Evolutionary conservation across 64 coral and sea anemone genomes (phyloP).

Genomic region (Actinia tenebrosa): DNA sequence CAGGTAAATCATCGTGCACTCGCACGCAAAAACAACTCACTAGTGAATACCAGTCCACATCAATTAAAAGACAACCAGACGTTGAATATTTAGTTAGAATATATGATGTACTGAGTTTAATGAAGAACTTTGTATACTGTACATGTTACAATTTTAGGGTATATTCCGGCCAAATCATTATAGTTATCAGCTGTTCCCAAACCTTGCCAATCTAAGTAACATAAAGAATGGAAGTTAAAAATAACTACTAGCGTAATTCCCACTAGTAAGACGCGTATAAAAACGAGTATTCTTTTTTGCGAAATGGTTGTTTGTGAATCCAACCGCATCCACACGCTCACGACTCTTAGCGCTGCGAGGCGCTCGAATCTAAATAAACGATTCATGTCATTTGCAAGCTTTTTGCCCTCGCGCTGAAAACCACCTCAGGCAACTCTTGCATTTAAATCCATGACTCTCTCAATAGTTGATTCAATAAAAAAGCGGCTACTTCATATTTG

Average conservation of each 20-base stretch:
- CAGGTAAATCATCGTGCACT: background rate
- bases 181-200: background rate
- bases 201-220: background rate
- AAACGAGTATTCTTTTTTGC: background rate
- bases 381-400: constrained; percentile 1
- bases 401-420: constrained; percentile 7
- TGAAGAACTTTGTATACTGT: background rate
- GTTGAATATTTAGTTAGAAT: background rate
- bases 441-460: background rate
- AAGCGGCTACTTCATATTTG: background rate
- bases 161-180: background rate
- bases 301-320: background rate
- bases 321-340: background rate
- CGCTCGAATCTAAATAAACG: background rate
- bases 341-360: background rate
- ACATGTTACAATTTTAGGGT: background rate
- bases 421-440: background rate
- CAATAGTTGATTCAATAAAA: background rate
- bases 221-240: no score
- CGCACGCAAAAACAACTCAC: background rate
- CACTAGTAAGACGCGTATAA: background rate
- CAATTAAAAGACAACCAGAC: background rate
- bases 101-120: background rate
- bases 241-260: no score
- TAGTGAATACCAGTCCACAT: background rate